Evolutionary conservation across 2,888 invertebrate species (phyloP), one percentile per base, ranked within the genome.

Genomic region (Sphecodes monilicornis): DNA sequence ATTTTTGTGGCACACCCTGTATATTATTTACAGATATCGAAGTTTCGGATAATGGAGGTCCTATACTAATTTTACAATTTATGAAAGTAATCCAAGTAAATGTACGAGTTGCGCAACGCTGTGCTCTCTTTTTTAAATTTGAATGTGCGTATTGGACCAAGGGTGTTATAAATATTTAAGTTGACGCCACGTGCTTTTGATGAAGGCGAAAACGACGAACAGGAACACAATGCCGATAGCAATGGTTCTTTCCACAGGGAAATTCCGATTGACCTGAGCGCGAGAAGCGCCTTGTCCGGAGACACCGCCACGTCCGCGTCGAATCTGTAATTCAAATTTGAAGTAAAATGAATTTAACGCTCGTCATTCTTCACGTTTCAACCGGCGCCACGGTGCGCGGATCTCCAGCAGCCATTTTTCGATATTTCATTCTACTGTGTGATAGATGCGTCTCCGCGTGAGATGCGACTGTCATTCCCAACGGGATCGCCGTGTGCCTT

Each of bases 321-420:
- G 82, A 91, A 93, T 93, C 89, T 91, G 91, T 91, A 91, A 91
- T 90, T 91, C 93, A 89, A 89, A 91, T 90, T 84, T 87, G 70
- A 89, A 90, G 91, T 92, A 87, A 93, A 93, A 93, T 93, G 93
- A 93, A 93, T 92, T 93, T 92, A 91, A 93, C 92, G 91, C 88
- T 89, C 86, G 91, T 92, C 93, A 93, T 93, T 92, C 92, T 93
- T 93, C 92, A 91, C 85, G 71, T 90, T 88, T 90, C 90, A 85
- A 85, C 80, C 87, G 87, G 77, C 86, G 89, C 81, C 86, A 71
- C 78, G 76, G 74, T 78, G 74, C 80, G 84, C 72, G 80, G 89
- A 78, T 87, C 81, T 75, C 69, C 80, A 82, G 80, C 86, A 83
- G 84, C 87, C 82, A 86, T 86, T 86, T 85, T 82, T 89, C 91